Percentiles rank a stretch among this genome's conserved stretches.
Evolutionary conservation across 2,113 vertebrate species (phyloP).

Genomic region (Cyprinus carpio): DNA sequence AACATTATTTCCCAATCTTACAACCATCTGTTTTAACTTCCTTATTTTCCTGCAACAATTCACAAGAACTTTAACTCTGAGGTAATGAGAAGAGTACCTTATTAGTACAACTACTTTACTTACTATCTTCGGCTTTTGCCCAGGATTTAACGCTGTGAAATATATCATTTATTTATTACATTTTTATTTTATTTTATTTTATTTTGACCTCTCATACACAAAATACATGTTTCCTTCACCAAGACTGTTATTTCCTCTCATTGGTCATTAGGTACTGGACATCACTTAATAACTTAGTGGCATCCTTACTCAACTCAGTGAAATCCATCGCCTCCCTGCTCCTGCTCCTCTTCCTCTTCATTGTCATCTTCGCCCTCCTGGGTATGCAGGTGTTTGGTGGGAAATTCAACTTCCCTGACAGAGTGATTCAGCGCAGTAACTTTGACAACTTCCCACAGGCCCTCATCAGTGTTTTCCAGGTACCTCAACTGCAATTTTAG

Average conservation of each 20-base stretch:
- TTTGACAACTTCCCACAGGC: slow-evolving; percentile 97
- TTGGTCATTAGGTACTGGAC: slow-evolving; percentile 85
- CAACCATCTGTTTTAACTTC: neutral
- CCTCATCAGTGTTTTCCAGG: slow-evolving; percentile 98
- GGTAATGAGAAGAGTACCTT: neutral
- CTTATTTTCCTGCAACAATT: neutral
- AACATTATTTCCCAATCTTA: neutral
- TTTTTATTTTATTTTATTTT: too few relatives aligned
- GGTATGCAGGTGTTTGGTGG: slow-evolving; percentile 99
- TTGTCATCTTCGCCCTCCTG: slow-evolving; percentile 91
- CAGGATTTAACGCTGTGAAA: too few relatives aligned
- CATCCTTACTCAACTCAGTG: slow-evolving; percentile 93
- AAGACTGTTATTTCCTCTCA: slow-evolving; percentile 13
- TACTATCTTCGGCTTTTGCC: too few relatives aligned
- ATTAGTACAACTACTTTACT: neutral
- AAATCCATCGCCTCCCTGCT: slow-evolving; percentile 95
- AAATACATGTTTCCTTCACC: neutral
- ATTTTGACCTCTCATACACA: neutral
- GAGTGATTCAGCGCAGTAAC: slow-evolving; percentile 84
- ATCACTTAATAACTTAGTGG: slow-evolving; percentile 91
- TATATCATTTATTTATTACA: too few relatives aligned
- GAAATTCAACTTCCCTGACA: slow-evolving; percentile 89
- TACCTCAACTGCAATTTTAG: slow-evolving; percentile 53
- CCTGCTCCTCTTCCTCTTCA: slow-evolving; percentile 95
- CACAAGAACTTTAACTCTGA: neutral